These are phyloP conservation scores for Cydia strobilella DNA, from an alignment of 1,140 invertebrate genomes.

Conservation along the genomic window DNA sequence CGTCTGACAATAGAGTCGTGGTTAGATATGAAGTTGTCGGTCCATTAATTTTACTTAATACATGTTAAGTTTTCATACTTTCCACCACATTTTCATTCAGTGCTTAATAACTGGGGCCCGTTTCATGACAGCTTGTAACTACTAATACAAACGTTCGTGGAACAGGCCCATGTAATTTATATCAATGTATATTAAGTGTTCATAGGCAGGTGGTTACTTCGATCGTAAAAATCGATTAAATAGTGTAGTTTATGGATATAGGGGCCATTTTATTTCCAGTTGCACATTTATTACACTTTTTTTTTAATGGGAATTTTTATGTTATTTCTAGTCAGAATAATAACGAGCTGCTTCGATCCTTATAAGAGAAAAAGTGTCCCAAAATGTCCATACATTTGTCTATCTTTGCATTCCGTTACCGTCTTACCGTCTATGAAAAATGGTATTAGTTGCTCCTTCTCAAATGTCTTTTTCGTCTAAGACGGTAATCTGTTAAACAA, in stretches of 20 bases:
- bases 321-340: no score
- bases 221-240: neutral
- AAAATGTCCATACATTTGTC: neutral
- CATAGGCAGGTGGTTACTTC: conserved; percentile 1
- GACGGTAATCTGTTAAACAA: no score
- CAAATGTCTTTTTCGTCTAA: no score
- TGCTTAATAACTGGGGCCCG: neutral
- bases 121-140: neutral
- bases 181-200: conserved; percentile 11
- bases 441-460: no score
- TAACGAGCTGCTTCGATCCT: no score
- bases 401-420: no score
- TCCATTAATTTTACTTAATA: neutral
- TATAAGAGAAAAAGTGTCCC: no score
- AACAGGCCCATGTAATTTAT: neutral
- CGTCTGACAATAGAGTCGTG: neutral
- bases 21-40: neutral
- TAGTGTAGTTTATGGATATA: conserved; percentile 6
- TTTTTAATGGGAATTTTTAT: no score
- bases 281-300: no score
- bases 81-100: conserved; percentile 3
- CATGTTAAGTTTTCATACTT: neutral
- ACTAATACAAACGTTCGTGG: neutral
- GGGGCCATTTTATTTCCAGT: no score
- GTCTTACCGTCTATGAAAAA: no score